Evolutionary conservation across 2,888 invertebrate genomes (phyloP).

Genomic region (Deilephila elpenor): DNA sequence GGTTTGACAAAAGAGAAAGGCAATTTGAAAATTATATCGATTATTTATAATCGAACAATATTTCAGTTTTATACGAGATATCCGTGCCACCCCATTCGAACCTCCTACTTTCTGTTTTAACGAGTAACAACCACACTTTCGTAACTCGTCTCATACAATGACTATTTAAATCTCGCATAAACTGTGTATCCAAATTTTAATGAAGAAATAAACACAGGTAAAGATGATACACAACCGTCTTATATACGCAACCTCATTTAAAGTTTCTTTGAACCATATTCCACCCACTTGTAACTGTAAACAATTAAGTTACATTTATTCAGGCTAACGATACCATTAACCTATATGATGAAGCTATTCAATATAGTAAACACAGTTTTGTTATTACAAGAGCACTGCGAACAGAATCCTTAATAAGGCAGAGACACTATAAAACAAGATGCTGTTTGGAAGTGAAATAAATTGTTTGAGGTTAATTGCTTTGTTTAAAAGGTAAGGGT

Average conservation of each 20-base stretch:
- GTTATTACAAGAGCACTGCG: neutral
- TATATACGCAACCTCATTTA: neutral
- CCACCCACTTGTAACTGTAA: neutral
- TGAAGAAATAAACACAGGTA: neutral
- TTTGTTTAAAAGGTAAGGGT: neutral
- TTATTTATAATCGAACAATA: too few species aligned
- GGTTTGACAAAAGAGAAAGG: too few species aligned
- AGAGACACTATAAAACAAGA: neutral
- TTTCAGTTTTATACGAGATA: too few species aligned
- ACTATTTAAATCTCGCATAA: too few species aligned
- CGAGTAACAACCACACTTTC: too few species aligned
- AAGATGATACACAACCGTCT: too few species aligned
- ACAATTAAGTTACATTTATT: neutral
- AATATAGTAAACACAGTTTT: constrained; percentile 1
- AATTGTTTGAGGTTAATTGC: neutral
- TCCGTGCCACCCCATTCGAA: too few species aligned
- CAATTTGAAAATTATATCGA: too few species aligned
- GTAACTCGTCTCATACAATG: too few species aligned
- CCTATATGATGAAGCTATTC: neutral
- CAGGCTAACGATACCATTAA: constrained; percentile 8
- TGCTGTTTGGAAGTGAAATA: neutral
- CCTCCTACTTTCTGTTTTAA: too few species aligned
- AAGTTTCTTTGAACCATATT: neutral
- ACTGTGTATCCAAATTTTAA: too few species aligned
- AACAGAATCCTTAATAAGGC: neutral